Conservation (phyloP, 2,797 vertebrate species). For the Oryzias sinensis region DNA sequence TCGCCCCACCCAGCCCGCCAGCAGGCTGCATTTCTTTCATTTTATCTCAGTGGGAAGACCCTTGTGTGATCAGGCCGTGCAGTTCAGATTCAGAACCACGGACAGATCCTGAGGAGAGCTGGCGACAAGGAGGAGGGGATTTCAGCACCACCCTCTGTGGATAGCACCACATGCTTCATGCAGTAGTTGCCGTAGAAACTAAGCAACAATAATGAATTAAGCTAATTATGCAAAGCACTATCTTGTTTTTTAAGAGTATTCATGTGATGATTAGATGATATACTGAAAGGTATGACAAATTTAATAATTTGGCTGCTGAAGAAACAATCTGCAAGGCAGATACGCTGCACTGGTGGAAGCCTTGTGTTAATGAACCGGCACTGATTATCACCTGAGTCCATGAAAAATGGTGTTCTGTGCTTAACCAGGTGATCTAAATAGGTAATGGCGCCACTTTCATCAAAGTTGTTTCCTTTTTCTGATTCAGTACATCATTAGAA, state of each 20-base stretch:
- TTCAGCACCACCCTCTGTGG: slow-evolving; percentile 44
- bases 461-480: slow-evolving; percentile 9
- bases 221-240: not conserved
- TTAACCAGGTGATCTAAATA: slow-evolving; percentile 34
- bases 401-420: slow-evolving; percentile 7
- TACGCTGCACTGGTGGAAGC: slow-evolving; percentile 16
- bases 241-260: slow-evolving; percentile 24
- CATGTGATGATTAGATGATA: slow-evolving; percentile 24
- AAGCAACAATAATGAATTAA: not conserved
- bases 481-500: slow-evolving; percentile 2
- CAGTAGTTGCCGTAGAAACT: not conserved
- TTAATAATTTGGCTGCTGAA: slow-evolving; percentile 20
- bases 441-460: slow-evolving; percentile 22
- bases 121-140: slow-evolving; percentile 1
- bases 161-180: slow-evolving; percentile 17
- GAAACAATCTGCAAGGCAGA: not conserved
- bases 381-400: slow-evolving; percentile 8
- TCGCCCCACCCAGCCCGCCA: slow-evolving; percentile 24
- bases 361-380: slow-evolving; percentile 20
- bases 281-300: slow-evolving; percentile 2
- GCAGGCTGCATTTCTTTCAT: slow-evolving; percentile 9
- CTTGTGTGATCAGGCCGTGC: not conserved
- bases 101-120: slow-evolving; percentile 33
- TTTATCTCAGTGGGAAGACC: slow-evolving; percentile 16
- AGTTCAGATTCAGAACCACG: slow-evolving; percentile 54